Evolutionary conservation across 2,797 vertebrate species (phyloP).

Genomic region (Sardinella longiceps): DNA sequence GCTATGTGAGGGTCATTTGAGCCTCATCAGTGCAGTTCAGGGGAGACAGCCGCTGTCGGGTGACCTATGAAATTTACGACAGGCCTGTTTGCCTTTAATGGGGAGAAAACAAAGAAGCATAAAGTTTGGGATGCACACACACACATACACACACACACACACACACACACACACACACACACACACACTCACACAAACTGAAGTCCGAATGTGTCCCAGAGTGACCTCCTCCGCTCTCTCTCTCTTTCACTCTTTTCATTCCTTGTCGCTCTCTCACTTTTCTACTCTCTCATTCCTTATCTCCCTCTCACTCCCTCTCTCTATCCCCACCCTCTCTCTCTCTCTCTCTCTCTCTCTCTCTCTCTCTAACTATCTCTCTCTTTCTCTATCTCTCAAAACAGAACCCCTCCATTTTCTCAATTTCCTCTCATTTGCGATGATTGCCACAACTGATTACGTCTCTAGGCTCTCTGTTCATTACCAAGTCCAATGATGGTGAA

Average conservation of each 20-base stretch:
- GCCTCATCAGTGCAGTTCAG: background rate
- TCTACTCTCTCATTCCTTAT: background rate
- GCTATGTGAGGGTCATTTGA: background rate
- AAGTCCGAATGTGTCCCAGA: background rate
- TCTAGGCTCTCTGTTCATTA: background rate
- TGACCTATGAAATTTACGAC: background rate
- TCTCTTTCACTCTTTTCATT: background rate
- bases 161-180: background rate
- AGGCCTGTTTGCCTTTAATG: background rate
- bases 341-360: background rate
- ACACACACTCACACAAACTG: background rate
- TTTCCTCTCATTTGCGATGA: conserved; percentile 15
- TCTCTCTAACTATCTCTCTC: background rate
- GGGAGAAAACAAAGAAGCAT: background rate
- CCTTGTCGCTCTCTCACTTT: background rate
- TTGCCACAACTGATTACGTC: conserved; percentile 9
- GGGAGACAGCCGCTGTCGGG: background rate
- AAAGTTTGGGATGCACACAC: conserved; percentile 3
- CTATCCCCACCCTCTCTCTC: background rate
- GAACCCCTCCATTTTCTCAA: background rate
- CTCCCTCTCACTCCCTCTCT: background rate
- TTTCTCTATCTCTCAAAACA: background rate
- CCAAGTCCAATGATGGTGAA: background rate
- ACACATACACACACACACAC: background rate
- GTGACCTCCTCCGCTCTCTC: conserved; percentile 25